Evolutionary conservation across 2,888 invertebrate genomes (phyloP).

Genomic region (Eupeodes latifasciatus): DNA sequence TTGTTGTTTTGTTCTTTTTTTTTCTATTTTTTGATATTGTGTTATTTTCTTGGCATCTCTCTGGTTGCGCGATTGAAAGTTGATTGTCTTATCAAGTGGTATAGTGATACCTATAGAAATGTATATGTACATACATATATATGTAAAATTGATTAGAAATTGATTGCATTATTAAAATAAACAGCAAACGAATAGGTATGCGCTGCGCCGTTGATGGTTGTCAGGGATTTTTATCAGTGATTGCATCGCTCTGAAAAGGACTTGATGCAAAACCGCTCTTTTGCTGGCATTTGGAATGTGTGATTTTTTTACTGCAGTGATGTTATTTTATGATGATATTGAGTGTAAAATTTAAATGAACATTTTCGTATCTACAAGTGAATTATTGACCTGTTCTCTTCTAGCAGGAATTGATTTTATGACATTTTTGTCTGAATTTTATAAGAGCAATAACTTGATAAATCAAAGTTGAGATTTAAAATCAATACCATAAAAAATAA

Average conservation of each 20-base stretch:
- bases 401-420: too few species aligned
- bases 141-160: conserved; percentile 24
- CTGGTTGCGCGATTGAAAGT: conserved; percentile 34
- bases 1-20: conserved; percentile 23
- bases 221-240: neutral
- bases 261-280: neutral
- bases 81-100: conserved; percentile 35
- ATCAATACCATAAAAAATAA: too few species aligned
- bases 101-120: neutral
- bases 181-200: neutral
- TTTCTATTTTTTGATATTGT: neutral
- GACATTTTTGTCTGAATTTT: too few species aligned
- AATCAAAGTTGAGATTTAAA: too few species aligned
- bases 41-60: conserved; percentile 15
- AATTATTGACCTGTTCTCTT: too few species aligned
- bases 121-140: too few species aligned
- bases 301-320: neutral
- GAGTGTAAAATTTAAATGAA: too few species aligned
- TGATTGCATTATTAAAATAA: conserved; percentile 28
- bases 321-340: neutral
- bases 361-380: too few species aligned
- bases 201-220: neutral
- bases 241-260: neutral
- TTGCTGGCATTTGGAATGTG: neutral
- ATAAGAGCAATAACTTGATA: too few species aligned